phyloP scores from a whole-genome alignment of 2,113 vertebrate species.

The Sminthopsis crassicaudata region DNA sequence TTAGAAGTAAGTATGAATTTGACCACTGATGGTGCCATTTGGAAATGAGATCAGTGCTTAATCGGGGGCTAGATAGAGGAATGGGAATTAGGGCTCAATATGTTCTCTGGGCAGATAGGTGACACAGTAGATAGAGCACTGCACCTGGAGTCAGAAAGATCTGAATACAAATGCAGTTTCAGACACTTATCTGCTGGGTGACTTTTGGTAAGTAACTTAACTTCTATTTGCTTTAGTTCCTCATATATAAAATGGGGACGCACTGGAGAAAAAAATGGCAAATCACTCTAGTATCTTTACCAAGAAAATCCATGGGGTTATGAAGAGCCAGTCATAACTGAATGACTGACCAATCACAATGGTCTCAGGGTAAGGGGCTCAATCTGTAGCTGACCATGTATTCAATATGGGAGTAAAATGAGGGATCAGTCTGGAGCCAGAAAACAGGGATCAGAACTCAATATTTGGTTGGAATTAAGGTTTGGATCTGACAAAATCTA shows the following conservation, averaged over 20 bases:
- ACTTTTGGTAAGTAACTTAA: too few relatives aligned
- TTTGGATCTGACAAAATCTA: neutral
- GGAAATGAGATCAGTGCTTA: neutral
- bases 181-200: too few relatives aligned
- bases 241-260: too few relatives aligned
- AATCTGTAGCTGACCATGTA: neutral
- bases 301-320: too few relatives aligned
- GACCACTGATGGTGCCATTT: neutral
- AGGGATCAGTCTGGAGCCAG: neutral
- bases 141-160: too few relatives aligned
- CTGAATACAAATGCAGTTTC: too few relatives aligned
- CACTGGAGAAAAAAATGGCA: too few relatives aligned
- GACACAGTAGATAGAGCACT: neutral
- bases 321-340: neutral
- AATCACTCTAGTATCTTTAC: too few relatives aligned
- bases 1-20: neutral
- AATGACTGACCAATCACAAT: neutral
- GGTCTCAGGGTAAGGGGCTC: neutral
- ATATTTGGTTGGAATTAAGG: neutral
- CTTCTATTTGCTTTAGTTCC: too few relatives aligned
- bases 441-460: neutral
- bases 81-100: neutral
- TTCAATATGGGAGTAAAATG: neutral
- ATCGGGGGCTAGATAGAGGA: neutral
- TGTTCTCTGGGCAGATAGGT: neutral